A percentile compares a stretch with the other conserved stretches of the same genome.
Evolutionary conservation across 2,797 vertebrate species (phyloP).

Genomic region (Sebastolobus alascanus): DNA sequence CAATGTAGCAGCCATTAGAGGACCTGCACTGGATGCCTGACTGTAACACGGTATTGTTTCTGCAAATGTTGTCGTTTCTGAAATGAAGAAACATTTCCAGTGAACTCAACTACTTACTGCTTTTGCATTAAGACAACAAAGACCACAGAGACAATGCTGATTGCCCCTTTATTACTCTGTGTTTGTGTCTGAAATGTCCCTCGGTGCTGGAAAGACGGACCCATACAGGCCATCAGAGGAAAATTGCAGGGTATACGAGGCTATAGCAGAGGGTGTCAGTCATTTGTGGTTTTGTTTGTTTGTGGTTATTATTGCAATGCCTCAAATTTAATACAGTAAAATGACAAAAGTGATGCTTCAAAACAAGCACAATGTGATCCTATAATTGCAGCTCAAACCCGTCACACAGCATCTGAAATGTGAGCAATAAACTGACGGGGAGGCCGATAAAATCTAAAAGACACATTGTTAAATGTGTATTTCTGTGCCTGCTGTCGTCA

Average conservation of each 20-base stretch:
- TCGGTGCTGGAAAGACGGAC: not conserved
- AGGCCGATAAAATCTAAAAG: not conserved
- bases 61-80: not conserved
- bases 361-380: not conserved
- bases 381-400: constrained; percentile 10
- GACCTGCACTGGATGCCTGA: not conserved
- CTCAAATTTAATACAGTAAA: not conserved
- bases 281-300: constrained; percentile 3
- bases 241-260: not conserved
- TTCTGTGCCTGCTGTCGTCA: not conserved
- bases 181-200: not conserved
- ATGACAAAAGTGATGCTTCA: not conserved
- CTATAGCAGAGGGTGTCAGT: not conserved
- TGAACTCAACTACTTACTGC: not conserved
- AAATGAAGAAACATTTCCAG: not conserved
- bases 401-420: not conserved
- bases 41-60: not conserved
- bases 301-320: constrained; percentile 6
- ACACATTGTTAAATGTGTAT: not conserved
- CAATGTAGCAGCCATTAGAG: not conserved
- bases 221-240: not conserved
- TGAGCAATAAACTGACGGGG: not conserved
- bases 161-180: not conserved
- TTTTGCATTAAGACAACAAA: not conserved
- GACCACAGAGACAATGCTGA: not conserved